These are phyloP conservation scores for Brachionichthys hirsutus DNA, from an alignment of 2,113 vertebrate species.

Conservation along the genomic window DNA sequence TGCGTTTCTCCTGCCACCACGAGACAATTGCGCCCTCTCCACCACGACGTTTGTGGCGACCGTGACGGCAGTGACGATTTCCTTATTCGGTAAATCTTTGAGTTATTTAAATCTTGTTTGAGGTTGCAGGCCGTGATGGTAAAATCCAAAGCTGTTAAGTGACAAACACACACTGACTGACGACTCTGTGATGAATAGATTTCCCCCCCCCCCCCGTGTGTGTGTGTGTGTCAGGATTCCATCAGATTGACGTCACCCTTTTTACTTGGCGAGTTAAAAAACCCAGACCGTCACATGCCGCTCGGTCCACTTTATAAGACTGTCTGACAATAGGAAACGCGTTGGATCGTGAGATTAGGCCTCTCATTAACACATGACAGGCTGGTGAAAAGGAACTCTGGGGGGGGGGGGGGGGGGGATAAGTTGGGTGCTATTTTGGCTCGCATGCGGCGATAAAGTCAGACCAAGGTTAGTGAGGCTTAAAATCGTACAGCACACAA, in stretches of 20 bases:
- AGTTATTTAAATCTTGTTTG: constrained; percentile 3
- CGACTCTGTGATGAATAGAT: constrained; percentile 29
- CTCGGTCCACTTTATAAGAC: constrained; percentile 38
- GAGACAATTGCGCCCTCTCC: constrained; percentile 52
- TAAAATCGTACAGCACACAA: no score
- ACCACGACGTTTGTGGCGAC: constrained; percentile 11
- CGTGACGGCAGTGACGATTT: background rate
- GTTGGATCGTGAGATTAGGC: constrained; percentile 47
- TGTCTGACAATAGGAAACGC: constrained; percentile 38
- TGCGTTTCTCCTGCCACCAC: constrained; percentile 52
- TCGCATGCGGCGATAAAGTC: constrained; percentile 31
- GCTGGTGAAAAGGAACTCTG: constrained; percentile 47
- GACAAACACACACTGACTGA: constrained; percentile 32
- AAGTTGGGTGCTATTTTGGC: constrained; percentile 55
- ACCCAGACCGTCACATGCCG: constrained; percentile 13
- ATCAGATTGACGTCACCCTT: constrained; percentile 62
- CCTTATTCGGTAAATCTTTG: background rate
- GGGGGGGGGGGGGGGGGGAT: constrained; percentile 42
- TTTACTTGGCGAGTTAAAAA: constrained; percentile 49
- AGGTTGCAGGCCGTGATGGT: constrained; percentile 14
- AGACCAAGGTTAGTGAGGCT: constrained; percentile 47
- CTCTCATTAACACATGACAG: constrained; percentile 63
- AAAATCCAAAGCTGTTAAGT: constrained; percentile 15
- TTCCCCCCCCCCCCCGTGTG: no score
- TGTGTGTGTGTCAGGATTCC: constrained; percentile 52